Base-by-base conservation (phyloP, 2,888 invertebrate genomes). In the Anoplius nigerrimus region DNA sequence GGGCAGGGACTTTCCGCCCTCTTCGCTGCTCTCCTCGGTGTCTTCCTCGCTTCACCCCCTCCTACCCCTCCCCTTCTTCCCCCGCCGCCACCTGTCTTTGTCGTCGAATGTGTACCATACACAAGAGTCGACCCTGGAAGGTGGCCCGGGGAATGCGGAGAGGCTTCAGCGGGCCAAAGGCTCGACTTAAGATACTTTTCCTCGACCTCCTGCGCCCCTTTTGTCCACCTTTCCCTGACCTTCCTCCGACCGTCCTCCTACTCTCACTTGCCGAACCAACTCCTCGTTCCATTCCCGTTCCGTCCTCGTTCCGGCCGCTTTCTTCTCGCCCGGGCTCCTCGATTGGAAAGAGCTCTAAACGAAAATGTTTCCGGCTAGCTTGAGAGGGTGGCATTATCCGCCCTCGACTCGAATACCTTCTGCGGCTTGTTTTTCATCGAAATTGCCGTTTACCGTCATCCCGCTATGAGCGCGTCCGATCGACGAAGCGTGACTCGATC, bases 121-220 rank as follows among this genome's bases (percentile, higher is more conserved):
- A 69, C 63, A 60, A 34, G 43, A 66, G 53, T 27, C 61, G 53
- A 54, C 48, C 60, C 57, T 56, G 58, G 34, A 34, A 34, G 34
- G 34, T 34, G 34, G 34, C 11, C 20, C 52, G 20, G 53, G 59
- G 45, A 55, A 21, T 58, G 63, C 55, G 60, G 56, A 55, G 20
- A 16, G 66, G 55, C 59, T 64, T 71, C 67, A 46, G 59, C 51
- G 55, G 66, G 56, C 46, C 69, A 71, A 65, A 74, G 74, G 71
- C 74, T 67, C 70, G 75, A 66, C 74, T 79, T 69, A 69, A 74
- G 74, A 80, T 74, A 80, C 80, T 79, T 76, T 65, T 80, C 67
- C 46, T 59, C 43, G 48, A 57, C 48, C 45, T 34, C 48, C 5
- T 48, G 45, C 57, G 57, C 52, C 13, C 21, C 45, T 27, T 34